Evolutionary conservation across 2,888 invertebrate genomes (phyloP).

Genomic region (Camponotus fellah): DNA sequence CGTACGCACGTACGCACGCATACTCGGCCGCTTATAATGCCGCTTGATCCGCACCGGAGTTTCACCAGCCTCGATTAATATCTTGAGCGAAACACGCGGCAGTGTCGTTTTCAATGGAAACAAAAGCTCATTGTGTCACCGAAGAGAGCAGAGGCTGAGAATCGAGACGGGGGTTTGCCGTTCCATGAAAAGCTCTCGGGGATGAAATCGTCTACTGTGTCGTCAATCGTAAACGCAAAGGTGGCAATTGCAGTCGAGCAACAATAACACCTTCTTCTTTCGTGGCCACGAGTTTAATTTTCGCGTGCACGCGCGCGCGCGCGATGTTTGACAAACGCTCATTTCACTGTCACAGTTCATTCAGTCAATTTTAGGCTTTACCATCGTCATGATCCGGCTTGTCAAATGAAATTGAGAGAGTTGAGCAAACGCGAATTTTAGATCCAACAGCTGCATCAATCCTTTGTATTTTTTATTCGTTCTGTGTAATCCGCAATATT

Average conservation of each 20-base stretch:
- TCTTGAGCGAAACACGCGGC: conserved; percentile 60
- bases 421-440: not conserved
- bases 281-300: conserved; percentile 21
- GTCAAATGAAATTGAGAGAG: not conserved
- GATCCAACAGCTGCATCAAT: not conserved
- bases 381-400: not conserved
- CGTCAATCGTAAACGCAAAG: conserved; percentile 34
- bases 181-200: conserved; percentile 38
- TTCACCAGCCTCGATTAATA: conserved; percentile 68
- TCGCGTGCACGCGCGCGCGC: not conserved
- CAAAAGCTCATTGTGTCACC: conserved; percentile 69
- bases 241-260: conserved; percentile 13
- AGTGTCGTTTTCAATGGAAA: conserved; percentile 66
- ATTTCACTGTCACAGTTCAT: not conserved
- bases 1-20: conserved; percentile 3
- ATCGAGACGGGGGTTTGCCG: not conserved
- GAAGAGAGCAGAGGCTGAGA: not conserved
- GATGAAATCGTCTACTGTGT: conserved; percentile 40
- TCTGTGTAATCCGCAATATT: too few relatives aligned
- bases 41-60: conserved; percentile 63
- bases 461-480: not conserved
- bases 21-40: conserved; percentile 49
- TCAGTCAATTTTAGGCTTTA: conserved; percentile 7
- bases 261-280: not conserved
- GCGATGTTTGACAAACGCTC: conserved; percentile 10